These are phyloP conservation scores for Drosophila subquinaria DNA, from an alignment of 2,888 invertebrate species.

Conservation along the genomic window DNA sequence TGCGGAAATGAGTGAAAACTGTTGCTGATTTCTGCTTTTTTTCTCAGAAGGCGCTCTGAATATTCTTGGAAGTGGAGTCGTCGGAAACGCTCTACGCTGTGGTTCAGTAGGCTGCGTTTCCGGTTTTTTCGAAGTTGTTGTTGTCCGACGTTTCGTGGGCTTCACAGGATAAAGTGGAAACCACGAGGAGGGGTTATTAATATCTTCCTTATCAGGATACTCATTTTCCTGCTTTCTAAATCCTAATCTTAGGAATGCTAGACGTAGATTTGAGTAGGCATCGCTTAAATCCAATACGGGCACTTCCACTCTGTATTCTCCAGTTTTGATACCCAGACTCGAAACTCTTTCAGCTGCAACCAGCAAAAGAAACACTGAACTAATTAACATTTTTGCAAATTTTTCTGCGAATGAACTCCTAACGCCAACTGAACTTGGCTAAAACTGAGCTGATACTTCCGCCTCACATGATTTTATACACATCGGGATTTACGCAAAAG, in stretches of 20 bases:
- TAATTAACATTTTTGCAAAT: conserved; percentile 3
- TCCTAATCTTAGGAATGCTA: not conserved
- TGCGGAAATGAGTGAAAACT: not conserved
- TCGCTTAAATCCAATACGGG: not conserved
- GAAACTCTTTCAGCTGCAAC: not conserved
- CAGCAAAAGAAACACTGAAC: not conserved
- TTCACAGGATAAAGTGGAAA: not conserved
- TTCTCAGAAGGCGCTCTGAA: not conserved
- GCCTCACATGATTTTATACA: conserved; percentile 6
- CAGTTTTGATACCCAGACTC: not conserved
- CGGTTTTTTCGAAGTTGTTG: not conserved
- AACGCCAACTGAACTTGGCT: not conserved
- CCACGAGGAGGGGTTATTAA: not conserved
- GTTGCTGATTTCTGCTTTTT: not conserved
- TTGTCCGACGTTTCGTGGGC: not conserved
- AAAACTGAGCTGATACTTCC: conserved; percentile 3
- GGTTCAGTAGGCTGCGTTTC: not conserved
- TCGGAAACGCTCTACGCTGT: not conserved
- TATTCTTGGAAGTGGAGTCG: not conserved
- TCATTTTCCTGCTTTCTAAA: not conserved
- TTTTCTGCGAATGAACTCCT: not conserved
- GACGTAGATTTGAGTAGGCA: not conserved
- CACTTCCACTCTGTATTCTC: not conserved
- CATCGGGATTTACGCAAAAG: not conserved
- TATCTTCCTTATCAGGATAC: not conserved